Percentiles rank a stretch among this genome's conserved stretches.
Evolutionary conservation across 2,113 vertebrate genomes (phyloP).

Genomic region (Cranoglanis bouderius): DNA sequence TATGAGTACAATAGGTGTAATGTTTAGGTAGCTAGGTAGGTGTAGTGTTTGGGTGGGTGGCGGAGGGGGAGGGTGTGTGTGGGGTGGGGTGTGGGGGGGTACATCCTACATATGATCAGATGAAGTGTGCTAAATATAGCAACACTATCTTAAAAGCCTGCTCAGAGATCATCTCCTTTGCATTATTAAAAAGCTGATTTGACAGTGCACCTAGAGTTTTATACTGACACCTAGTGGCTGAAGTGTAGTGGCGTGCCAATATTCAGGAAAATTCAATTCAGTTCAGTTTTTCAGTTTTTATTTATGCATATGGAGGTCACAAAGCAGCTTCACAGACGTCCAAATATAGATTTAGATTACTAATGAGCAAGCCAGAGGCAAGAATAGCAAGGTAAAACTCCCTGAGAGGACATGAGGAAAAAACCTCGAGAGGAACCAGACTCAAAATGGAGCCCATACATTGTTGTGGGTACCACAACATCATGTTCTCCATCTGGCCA

Average conservation of each 20-base stretch:
- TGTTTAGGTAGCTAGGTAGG: not conserved
- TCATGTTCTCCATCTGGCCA: not conserved
- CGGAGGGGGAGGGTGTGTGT: too few relatives aligned
- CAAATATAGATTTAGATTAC: not conserved
- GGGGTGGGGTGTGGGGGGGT: too few relatives aligned
- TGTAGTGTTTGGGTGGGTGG: too few relatives aligned
- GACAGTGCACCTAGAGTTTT: not conserved
- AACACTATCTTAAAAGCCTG: not conserved
- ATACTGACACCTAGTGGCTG: not conserved
- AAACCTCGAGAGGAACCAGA: not conserved
- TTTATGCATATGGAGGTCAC: not conserved
- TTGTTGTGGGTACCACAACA: not conserved
- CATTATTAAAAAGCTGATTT: not conserved
- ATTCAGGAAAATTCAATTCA: not conserved
- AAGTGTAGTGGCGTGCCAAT: not conserved
- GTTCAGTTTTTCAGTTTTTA: not conserved
- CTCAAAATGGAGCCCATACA: not conserved
- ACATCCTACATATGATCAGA: not conserved
- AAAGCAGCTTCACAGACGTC: not conserved
- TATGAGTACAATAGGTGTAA: not conserved
- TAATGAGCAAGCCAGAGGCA: not conserved
- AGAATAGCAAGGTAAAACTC: not conserved
- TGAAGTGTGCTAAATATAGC: not conserved
- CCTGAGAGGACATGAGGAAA: not conserved
- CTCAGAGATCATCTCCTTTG: not conserved